Conservation (phyloP, 30 jellyfish, hydroid and myxozoan genomes). For the Rhopilema esculentum region DNA sequence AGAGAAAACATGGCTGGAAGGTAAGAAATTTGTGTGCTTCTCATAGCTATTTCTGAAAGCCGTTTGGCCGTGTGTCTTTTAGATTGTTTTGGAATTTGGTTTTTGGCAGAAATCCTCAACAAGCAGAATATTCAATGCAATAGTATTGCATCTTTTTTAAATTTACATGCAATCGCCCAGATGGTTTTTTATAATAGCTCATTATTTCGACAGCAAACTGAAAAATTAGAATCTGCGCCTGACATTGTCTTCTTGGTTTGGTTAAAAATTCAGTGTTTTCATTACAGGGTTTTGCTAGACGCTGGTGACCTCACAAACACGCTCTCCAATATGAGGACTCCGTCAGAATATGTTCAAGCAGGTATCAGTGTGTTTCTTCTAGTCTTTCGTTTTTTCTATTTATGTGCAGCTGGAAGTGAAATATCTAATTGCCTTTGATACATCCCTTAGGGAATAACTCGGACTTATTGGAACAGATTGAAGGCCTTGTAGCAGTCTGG, state of each 20-base stretch:
- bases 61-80: no score
- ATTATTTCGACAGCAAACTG: no score
- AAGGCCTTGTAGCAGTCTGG: constrained; percentile 80
- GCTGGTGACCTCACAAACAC: constrained; percentile 83
- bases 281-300: constrained; percentile 62
- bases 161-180: no score
- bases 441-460: constrained; percentile 39
- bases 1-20: constrained; percentile 83
- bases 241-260: not conserved
- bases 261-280: not conserved
- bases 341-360: constrained; percentile 81
- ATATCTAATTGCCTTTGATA: not conserved
- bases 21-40: constrained; percentile 25
- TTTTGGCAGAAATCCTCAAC: no score
- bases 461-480: constrained; percentile 74
- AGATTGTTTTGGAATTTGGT: no score
- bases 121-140: no score
- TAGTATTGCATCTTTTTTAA: no score
- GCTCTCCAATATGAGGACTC: constrained; percentile 78
- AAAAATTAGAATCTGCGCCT: not conserved
- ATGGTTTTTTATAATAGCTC: no score
- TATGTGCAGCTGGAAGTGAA: not conserved
- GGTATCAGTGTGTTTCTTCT: constrained; percentile 25
- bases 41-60: not conserved
- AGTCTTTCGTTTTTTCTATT: not conserved